Evolutionary conservation across 2,888 invertebrate genomes (phyloP).

Genomic region (Anthrax anthrax): DNA sequence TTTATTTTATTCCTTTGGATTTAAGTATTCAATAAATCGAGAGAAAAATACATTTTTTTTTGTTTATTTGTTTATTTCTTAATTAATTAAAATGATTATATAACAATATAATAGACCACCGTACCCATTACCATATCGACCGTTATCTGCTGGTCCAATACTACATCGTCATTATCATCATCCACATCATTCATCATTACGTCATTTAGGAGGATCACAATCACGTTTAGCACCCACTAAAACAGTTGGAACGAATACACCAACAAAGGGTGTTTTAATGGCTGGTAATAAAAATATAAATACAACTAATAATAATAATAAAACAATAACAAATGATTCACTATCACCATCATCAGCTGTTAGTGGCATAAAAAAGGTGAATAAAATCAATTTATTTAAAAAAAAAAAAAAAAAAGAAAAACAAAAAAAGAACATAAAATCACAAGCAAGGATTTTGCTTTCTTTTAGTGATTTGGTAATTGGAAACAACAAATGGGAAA

Average conservation of each 20-base stretch:
- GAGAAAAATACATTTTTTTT: no score
- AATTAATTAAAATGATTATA: no score
- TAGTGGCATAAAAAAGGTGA: neutral
- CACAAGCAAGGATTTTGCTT: no score
- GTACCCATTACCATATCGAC: constrained; percentile 33
- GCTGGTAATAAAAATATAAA: constrained; percentile 5
- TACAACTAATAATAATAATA: neutral
- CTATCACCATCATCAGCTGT: neutral
- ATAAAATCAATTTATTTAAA: neutral
- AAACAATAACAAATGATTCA: neutral
- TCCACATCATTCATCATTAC: constrained; percentile 29
- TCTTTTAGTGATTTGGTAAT: no score
- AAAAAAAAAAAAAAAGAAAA: neutral
- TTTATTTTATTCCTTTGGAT: no score
- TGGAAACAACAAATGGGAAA: no score
- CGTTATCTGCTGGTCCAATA: constrained; percentile 34
- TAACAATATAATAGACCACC: constrained; percentile 32
- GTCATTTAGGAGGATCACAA: constrained; percentile 30
- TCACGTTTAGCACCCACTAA: constrained; percentile 19
- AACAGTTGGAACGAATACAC: constrained; percentile 18
- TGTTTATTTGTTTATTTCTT: no score
- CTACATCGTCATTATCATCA: constrained; percentile 27
- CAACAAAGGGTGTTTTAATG: constrained; percentile 9
- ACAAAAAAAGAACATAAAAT: neutral
- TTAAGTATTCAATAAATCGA: no score